phyloP scores from a whole-genome alignment of 2,113 vertebrate genomes.

The Nibea albiflora region DNA sequence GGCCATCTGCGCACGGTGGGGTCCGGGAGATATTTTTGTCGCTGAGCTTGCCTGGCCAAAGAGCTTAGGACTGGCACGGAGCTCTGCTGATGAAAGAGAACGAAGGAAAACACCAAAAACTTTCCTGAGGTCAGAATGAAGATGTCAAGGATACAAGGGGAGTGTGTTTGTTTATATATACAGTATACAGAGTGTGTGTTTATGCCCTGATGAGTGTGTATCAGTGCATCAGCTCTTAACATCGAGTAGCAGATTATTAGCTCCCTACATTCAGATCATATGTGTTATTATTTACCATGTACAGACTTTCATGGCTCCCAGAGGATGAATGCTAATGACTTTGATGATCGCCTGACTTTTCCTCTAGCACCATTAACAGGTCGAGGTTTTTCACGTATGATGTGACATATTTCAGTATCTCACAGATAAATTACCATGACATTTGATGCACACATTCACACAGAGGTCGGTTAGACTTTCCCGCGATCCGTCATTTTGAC shows the following conservation, averaged over 20 bases:
- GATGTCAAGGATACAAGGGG: conserved; percentile 50
- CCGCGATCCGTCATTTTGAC: too few relatives aligned
- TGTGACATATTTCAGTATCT: too few relatives aligned
- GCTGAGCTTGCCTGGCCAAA: conserved; percentile 72
- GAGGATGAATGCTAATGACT: neutral
- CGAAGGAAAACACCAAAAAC: conserved; percentile 74
- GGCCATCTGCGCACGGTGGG: conserved; percentile 85
- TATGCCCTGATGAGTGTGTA: neutral
- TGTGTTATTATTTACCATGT: neutral
- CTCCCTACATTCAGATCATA: neutral
- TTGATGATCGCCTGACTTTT: neutral
- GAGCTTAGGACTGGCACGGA: conserved; percentile 68
- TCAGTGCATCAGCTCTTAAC: neutral
- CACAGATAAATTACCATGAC: neutral
- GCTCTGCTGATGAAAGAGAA: conserved; percentile 77
- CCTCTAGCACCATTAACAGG: neutral
- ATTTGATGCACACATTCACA: conserved; percentile 2
- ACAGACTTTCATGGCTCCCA: neutral
- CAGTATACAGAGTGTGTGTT: neutral
- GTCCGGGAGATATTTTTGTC: conserved; percentile 85
- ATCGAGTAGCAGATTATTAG: neutral
- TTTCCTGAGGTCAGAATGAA: conserved; percentile 81
- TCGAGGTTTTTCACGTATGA: neutral
- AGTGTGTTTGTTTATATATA: conserved; percentile 1
- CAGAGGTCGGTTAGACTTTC: too few relatives aligned